Conservation (phyloP, 2,797 vertebrate genomes). For the Neoniphon sammara region DNA sequence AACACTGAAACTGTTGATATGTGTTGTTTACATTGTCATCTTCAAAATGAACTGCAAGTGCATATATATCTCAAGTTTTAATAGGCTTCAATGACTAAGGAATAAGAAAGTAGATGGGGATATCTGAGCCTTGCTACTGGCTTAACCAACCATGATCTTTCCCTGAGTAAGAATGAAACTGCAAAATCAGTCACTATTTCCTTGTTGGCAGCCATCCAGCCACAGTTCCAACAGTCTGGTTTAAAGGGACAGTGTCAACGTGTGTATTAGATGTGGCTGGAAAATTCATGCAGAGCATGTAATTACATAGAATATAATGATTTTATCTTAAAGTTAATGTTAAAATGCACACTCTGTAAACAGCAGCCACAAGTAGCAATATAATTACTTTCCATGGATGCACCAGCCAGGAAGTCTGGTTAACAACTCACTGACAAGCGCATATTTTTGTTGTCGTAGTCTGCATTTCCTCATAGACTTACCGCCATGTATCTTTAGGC, state of each 20-base stretch:
- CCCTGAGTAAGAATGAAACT: slow-evolving; percentile 78
- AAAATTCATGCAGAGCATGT: not conserved
- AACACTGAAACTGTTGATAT: not conserved
- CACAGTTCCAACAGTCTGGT: slow-evolving; percentile 6
- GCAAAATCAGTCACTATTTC: slow-evolving; percentile 70
- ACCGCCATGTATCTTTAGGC: too few species aligned
- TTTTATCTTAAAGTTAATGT: too few species aligned
- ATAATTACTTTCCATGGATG: too few species aligned
- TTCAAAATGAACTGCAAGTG: slow-evolving; percentile 1
- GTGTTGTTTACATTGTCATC: not conserved
- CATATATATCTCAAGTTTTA: not conserved
- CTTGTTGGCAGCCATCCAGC: slow-evolving; percentile 65
- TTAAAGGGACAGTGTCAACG: slow-evolving; percentile 72
- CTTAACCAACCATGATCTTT: slow-evolving; percentile 24
- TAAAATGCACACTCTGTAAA: too few species aligned
- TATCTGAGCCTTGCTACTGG: not conserved
- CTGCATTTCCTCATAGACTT: too few species aligned
- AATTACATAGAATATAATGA: not conserved
- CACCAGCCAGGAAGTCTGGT: too few species aligned
- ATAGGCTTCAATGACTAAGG: not conserved
- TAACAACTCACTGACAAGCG: too few species aligned
- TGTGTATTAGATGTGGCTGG: not conserved
- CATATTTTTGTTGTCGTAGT: too few species aligned
- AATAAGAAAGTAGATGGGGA: not conserved
- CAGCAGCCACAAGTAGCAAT: too few species aligned